These are phyloP conservation scores for Collichthys lucidus DNA, from an alignment of 2,113 vertebrate species.

Conservation along the genomic window DNA sequence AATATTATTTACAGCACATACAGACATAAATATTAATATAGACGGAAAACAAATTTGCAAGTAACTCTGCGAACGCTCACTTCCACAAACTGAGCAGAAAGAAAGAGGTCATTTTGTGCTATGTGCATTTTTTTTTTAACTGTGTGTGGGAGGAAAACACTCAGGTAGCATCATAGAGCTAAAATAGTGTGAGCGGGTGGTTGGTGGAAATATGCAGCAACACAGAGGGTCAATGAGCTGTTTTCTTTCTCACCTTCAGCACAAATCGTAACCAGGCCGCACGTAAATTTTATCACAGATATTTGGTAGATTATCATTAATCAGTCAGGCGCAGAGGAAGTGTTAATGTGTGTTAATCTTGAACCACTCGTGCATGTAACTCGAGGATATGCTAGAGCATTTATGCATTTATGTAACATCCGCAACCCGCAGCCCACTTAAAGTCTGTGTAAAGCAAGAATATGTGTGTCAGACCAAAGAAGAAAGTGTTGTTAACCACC, in stretches of 20 bases:
- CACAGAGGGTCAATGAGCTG: conserved; percentile 33
- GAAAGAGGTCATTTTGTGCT: conserved; percentile 40
- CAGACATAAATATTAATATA: conserved; percentile 59
- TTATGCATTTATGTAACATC: conserved; percentile 50
- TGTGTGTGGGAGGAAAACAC: conserved; percentile 51
- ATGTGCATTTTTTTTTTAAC: conserved; percentile 39
- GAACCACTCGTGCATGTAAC: not conserved
- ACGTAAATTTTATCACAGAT: not conserved
- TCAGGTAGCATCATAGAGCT: conserved; percentile 39
- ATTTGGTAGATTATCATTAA: conserved; percentile 1
- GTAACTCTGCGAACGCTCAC: conserved; percentile 29
- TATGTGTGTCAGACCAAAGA: too few species aligned
- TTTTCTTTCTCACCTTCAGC: conserved; percentile 26
- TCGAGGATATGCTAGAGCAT: too few species aligned
- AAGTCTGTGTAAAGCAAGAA: too few species aligned
- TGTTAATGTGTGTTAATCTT: not conserved
- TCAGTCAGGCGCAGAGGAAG: not conserved
- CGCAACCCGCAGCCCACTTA: conserved; percentile 30
- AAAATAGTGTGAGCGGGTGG: conserved; percentile 41
- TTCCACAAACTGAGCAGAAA: conserved; percentile 39
- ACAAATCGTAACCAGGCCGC: not conserved
- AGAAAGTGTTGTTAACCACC: too few species aligned
- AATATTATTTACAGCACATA: conserved; percentile 46
- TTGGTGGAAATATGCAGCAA: conserved; percentile 35
- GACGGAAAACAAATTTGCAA: conserved; percentile 53